Evolutionary conservation across 2,797 vertebrate genomes (phyloP).

Genomic region (Cercopithecus mitis): DNA sequence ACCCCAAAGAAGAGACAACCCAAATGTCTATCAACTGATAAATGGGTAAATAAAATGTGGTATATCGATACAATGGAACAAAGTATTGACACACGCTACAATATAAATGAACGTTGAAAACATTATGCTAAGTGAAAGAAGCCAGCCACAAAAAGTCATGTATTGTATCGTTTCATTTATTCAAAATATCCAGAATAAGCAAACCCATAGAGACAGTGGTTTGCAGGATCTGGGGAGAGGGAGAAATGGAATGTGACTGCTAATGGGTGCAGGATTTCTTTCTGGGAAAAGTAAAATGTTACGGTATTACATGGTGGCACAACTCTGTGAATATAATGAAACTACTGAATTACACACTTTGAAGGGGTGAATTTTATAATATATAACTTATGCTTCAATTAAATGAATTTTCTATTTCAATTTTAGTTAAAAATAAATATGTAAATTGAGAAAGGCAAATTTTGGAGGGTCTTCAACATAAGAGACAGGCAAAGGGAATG

Average conservation of each 20-base stretch:
- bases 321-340: background rate
- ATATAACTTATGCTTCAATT: background rate
- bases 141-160: background rate
- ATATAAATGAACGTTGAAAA: background rate
- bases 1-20: background rate
- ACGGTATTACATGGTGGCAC: background rate
- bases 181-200: background rate
- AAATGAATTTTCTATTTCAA: background rate
- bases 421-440: background rate
- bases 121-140: background rate
- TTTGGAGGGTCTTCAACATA: background rate
- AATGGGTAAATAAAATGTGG: background rate
- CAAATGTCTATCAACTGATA: background rate
- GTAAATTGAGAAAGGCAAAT: background rate
- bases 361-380: background rate
- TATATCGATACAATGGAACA: background rate
- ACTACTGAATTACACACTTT: background rate
- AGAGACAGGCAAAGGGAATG: background rate
- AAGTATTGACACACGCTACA: background rate
- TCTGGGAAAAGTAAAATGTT: background rate
- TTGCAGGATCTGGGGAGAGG: background rate
- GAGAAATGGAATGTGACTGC: background rate
- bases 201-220: background rate
- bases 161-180: background rate
- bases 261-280: background rate